phyloP scores from a whole-genome alignment of 1,140 invertebrate genomes.

The Diuraphis noxia region DNA sequence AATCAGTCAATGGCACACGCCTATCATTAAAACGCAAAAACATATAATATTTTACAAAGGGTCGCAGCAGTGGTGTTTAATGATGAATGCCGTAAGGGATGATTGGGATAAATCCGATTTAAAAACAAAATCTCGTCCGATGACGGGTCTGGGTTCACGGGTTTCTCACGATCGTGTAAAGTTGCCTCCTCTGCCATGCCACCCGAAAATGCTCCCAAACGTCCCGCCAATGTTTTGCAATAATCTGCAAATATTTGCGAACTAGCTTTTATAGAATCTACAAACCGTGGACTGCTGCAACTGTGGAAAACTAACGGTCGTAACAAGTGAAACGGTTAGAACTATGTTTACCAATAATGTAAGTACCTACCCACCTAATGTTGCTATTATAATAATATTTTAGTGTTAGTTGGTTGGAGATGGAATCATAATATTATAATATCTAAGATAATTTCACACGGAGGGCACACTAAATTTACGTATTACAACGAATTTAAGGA shows the following conservation, averaged over 20 bases:
- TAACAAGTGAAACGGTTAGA: not conserved
- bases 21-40: not conserved
- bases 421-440: no score
- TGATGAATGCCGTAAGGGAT: no score
- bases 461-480: no score
- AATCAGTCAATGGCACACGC: not conserved
- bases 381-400: not conserved
- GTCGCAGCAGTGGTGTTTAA: not conserved
- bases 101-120: not conserved
- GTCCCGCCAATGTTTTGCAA: not conserved
- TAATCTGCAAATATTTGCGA: not conserved
- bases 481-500: no score
- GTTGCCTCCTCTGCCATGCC: not conserved
- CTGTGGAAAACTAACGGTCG: not conserved
- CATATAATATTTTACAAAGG: not conserved
- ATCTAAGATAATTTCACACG: no score
- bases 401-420: not conserved
- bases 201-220: not conserved
- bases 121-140: not conserved
- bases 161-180: not conserved
- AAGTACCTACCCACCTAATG: not conserved
- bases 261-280: not conserved
- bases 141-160: not conserved
- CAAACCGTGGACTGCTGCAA: not conserved
- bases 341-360: not conserved